phyloP scores from a whole-genome alignment of 2,797 vertebrate species.

The Sandelia bainsii region DNA sequence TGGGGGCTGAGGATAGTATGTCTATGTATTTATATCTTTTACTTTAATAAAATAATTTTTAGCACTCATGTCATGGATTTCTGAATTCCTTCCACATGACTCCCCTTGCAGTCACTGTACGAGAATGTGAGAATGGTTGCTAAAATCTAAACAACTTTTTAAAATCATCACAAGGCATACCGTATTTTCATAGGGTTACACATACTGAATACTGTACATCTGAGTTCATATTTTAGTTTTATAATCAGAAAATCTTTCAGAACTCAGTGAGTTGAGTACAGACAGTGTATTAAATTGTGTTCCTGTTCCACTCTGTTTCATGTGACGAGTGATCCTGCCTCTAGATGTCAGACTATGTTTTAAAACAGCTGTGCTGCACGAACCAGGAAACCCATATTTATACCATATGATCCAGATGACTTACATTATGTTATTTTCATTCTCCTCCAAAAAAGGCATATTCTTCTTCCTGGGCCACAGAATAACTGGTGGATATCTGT shows the following conservation, averaged over 20 bases:
- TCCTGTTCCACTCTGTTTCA: background rate
- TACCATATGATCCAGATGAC: slow-evolving; percentile 31
- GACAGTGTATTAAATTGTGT: background rate
- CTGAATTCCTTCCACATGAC: slow-evolving; percentile 49
- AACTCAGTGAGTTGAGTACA: background rate
- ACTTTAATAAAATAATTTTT: slow-evolving; percentile 63
- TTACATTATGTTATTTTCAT: slow-evolving; percentile 29
- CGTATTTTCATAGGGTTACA: background rate
- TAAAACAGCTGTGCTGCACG: slow-evolving; percentile 1
- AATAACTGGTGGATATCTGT: background rate
- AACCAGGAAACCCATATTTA: slow-evolving; percentile 27
- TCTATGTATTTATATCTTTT: slow-evolving; percentile 12
- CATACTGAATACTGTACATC: background rate
- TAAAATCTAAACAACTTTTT: slow-evolving; percentile 40
- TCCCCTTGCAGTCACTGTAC: slow-evolving; percentile 10
- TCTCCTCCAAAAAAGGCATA: background rate
- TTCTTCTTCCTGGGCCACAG: background rate
- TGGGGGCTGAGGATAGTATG: slow-evolving; percentile 2
- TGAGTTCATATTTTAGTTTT: background rate
- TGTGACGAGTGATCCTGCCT: slow-evolving; percentile 58
- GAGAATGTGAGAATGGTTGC: slow-evolving; percentile 36
- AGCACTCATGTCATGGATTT: slow-evolving; percentile 37
- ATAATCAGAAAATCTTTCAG: background rate
- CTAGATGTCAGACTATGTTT: slow-evolving; percentile 70
- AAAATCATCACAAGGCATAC: background rate